A percentile compares a stretch with the other conserved stretches of the same genome.
phyloP scores from a whole-genome alignment of 2,113 vertebrate species.

The Pyrgilauda ruficollis region DNA sequence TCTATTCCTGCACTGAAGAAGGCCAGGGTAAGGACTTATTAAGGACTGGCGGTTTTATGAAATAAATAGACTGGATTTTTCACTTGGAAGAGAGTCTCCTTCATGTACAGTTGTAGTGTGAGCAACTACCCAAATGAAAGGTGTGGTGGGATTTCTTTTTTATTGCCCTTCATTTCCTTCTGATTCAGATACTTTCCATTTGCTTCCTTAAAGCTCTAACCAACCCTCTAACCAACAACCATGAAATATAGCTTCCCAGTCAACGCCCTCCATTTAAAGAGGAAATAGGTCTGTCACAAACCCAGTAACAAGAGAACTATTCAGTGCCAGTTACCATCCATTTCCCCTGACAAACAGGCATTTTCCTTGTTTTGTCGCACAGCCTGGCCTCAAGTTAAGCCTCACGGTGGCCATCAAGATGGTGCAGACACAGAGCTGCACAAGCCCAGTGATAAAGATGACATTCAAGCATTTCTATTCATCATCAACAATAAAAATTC shows the following conservation, averaged over 20 bases:
- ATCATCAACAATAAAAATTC: neutral
- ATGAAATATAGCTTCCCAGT: neutral
- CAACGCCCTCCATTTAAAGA: neutral
- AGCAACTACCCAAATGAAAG: neutral
- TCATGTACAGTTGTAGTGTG: neutral
- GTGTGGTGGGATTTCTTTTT: neutral
- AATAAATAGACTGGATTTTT: neutral
- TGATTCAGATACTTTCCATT: constrained; percentile 26
- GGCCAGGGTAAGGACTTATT: neutral
- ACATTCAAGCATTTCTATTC: neutral
- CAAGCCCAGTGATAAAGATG: neutral
- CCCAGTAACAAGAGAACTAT: neutral
- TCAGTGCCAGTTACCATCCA: neutral
- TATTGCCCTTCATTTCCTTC: constrained; percentile 13
- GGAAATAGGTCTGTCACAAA: neutral
- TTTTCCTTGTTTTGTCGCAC: neutral
- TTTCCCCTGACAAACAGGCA: neutral
- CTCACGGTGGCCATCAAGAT: neutral
- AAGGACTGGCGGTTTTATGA: neutral
- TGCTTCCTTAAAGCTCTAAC: neutral
- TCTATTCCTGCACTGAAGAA: neutral
- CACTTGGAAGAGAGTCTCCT: neutral
- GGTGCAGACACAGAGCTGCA: neutral
- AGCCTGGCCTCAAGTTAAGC: neutral
- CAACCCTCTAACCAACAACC: neutral